Evolutionary conservation across 2,113 vertebrate genomes (phyloP).

Genomic region (Oryzias melastigma): DNA sequence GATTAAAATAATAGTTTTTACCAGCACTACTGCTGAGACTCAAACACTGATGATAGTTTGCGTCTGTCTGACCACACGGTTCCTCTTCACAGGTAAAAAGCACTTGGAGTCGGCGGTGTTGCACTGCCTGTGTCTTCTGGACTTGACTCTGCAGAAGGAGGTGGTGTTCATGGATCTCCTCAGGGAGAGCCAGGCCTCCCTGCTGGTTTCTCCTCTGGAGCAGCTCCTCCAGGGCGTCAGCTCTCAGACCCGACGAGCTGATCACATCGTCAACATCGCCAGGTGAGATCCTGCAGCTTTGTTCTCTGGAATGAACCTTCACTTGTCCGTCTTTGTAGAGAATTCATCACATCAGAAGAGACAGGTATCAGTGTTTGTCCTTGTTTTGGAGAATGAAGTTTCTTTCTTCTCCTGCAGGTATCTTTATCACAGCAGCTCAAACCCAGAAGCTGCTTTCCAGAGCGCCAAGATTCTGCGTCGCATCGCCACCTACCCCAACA

Average conservation of each 20-base stretch:
- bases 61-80: background rate
- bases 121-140: conserved; percentile 89
- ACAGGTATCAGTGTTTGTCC: background rate
- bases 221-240: conserved; percentile 96
- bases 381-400: too few species aligned
- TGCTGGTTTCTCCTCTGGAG: conserved; percentile 91
- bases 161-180: conserved; percentile 93
- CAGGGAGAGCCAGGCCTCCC: conserved; percentile 90
- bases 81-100: conserved; percentile 83
- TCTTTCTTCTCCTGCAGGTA: conserved; percentile 78
- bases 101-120: conserved; percentile 91
- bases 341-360: too few species aligned
- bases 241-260: conserved; percentile 89
- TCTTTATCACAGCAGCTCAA: conserved; percentile 89
- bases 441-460: conserved; percentile 92
- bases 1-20: too few species aligned
- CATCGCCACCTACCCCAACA: conserved; percentile 92
- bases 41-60: background rate
- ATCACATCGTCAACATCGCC: conserved; percentile 94
- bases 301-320: too few species aligned
- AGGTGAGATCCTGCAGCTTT: conserved; percentile 71
- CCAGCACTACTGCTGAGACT: background rate
- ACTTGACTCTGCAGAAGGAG: conserved; percentile 92
- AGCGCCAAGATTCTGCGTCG: conserved; percentile 94
- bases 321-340: too few species aligned